Percentiles rank a stretch among this genome's conserved stretches.
Conservation (phyloP, 2,113 vertebrate genomes). For the Machaerirhynchus nigripectus region DNA sequence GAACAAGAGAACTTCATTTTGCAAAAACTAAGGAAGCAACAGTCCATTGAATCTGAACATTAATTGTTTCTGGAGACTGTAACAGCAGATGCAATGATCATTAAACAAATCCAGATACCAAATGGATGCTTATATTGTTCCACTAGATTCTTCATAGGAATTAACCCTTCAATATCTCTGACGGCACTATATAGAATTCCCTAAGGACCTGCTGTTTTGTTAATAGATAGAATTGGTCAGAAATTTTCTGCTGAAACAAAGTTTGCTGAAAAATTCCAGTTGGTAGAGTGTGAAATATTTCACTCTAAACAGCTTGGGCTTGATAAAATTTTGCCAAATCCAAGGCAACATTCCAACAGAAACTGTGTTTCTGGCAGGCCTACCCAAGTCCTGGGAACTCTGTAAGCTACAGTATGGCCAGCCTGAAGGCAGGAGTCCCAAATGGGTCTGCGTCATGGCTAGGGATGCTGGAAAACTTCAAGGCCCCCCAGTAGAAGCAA, state of each 20-base stretch:
- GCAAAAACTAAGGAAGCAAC: background rate
- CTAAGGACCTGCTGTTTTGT: background rate
- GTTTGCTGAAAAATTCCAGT: conserved; percentile 15
- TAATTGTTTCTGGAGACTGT: background rate
- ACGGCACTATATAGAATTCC: background rate
- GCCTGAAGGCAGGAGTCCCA: conserved; percentile 36
- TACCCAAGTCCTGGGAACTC: conserved; percentile 31
- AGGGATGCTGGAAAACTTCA: conserved; percentile 34
- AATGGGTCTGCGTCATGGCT: background rate
- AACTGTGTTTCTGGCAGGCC: conserved; percentile 25
- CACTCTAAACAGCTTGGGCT: conserved; percentile 24
- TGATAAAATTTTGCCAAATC: conserved; percentile 19
- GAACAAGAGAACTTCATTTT: background rate
- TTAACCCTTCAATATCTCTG: background rate
- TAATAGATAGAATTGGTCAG: background rate
- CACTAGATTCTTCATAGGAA: background rate
- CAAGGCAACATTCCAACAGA: conserved; percentile 32
- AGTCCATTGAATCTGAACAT: background rate
- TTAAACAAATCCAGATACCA: background rate
- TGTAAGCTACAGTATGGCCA: conserved; percentile 20
- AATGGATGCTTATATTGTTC: background rate
- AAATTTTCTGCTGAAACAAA: background rate
- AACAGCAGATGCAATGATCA: background rate
- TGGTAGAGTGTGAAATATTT: conserved; percentile 26
- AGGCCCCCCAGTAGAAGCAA: background rate